These are phyloP conservation scores for Myotis planiceps DNA, from an alignment of 2,797 vertebrate species.

Conservation along the genomic window DNA sequence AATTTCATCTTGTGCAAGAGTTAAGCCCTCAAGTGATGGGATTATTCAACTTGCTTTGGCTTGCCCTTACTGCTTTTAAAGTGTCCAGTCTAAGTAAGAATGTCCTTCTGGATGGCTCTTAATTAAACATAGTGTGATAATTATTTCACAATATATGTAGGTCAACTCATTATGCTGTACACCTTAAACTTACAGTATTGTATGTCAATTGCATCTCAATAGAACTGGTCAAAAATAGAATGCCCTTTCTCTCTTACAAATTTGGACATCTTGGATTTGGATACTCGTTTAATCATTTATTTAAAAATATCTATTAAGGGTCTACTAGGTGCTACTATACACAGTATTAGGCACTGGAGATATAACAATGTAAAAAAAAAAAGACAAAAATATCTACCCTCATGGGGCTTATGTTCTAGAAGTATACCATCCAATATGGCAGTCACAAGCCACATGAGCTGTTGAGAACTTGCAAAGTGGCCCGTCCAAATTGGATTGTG, in stretches of 20 bases:
- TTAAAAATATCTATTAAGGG: background rate
- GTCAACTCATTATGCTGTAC: background rate
- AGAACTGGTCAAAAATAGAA: background rate
- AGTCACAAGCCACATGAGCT: background rate
- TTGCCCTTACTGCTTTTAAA: background rate
- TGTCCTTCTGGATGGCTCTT: background rate
- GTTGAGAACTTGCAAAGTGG: background rate
- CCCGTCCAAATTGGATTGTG: background rate
- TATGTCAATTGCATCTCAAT: background rate
- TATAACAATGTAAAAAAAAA: background rate
- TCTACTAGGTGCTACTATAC: background rate
- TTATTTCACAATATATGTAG: background rate
- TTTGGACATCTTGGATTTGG: background rate
- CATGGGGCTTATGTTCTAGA: background rate
- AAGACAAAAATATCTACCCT: background rate
- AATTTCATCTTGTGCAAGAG: slow-evolving; percentile 60
- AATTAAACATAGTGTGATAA: background rate
- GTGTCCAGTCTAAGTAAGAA: background rate
- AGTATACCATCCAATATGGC: background rate
- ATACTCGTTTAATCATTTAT: background rate
- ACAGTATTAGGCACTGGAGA: background rate
- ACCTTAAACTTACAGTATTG: background rate
- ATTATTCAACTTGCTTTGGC: background rate
- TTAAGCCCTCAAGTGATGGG: slow-evolving; percentile 36
- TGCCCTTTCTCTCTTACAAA: background rate